These are phyloP conservation scores for Serilophus lunatus DNA, from an alignment of 2,113 vertebrate species.

Conservation along the genomic window DNA sequence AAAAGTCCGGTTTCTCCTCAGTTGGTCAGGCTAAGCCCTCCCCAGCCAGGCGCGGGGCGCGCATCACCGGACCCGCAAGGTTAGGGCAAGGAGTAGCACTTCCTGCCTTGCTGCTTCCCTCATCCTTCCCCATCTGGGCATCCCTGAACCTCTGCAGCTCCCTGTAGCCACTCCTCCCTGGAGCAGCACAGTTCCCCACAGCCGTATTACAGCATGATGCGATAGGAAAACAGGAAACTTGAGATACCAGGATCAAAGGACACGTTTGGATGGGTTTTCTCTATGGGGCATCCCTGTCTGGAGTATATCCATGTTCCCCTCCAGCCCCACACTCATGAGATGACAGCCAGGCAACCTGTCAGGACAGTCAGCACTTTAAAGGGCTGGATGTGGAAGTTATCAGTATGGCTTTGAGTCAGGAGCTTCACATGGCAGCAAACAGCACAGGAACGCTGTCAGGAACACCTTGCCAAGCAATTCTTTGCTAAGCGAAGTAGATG, in stretches of 20 bases:
- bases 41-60: neutral
- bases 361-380: neutral
- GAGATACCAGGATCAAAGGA: neutral
- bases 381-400: neutral
- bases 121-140: neutral
- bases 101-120: neutral
- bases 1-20: accelerated
- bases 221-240: neutral
- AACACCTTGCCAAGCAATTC: accelerated
- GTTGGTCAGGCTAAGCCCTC: no score
- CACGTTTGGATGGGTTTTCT: neutral
- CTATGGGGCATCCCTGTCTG: no score
- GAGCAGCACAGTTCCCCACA: neutral
- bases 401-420: accelerated
- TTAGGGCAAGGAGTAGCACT: neutral
- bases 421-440: neutral
- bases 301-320: neutral
- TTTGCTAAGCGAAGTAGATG: neutral
- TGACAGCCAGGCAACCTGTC: neutral
- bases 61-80: accelerated
- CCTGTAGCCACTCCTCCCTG: no score
- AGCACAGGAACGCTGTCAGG: neutral
- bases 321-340: neutral
- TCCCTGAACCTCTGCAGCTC: neutral
- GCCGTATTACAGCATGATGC: accelerated